Evolutionary conservation across 2,113 vertebrate species (phyloP).

Genomic region (Grammomys dolichurus): DNA sequence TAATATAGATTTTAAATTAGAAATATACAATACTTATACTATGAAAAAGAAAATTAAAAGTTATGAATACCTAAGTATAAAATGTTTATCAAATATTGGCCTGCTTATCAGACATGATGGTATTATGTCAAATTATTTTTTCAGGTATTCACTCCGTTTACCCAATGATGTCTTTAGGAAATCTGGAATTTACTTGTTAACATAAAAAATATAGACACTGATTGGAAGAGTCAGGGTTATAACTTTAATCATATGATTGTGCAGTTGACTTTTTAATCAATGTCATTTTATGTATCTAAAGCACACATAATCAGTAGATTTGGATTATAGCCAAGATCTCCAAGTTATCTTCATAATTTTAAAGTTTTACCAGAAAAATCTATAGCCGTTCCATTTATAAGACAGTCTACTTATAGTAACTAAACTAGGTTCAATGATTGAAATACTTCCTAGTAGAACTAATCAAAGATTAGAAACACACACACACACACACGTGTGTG

Average conservation of each 20-base stretch:
- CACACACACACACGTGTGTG: too few relatives aligned
- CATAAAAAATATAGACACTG: neutral
- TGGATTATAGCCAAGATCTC: neutral
- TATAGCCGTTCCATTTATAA: neutral
- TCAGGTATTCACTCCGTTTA: neutral
- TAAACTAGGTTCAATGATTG: neutral
- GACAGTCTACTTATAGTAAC: neutral
- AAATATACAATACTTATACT: neutral
- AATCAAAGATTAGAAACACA: neutral
- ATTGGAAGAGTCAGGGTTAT: neutral
- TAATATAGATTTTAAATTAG: neutral
- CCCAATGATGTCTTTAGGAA: neutral
- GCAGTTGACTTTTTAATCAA: neutral
- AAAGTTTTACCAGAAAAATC: neutral
- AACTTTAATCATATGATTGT: neutral
- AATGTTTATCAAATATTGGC: too few relatives aligned
- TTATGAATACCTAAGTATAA: neutral
- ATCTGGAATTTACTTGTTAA: neutral
- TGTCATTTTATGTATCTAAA: neutral
- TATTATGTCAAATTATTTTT: neutral
- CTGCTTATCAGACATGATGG: neutral
- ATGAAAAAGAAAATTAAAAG: neutral
- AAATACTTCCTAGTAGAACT: neutral
- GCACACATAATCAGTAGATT: neutral
- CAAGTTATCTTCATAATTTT: neutral